Conservation (phyloP, 2,888 invertebrate species). For the Argyresthia goedartella region DNA sequence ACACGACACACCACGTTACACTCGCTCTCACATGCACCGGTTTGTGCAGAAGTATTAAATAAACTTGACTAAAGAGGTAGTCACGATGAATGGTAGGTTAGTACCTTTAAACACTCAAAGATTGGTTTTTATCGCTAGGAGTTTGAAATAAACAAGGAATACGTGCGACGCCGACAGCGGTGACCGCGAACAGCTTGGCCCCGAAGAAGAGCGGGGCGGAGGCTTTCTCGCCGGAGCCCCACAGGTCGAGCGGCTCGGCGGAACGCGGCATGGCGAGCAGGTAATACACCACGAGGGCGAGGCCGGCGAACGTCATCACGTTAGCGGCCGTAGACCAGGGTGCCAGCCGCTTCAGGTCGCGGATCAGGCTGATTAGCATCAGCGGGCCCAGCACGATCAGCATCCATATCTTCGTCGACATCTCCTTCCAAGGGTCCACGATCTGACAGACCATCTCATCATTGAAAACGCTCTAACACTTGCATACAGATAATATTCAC, state of each 20-base stretch:
- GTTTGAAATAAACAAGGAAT: neutral
- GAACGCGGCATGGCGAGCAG: conserved; percentile 73
- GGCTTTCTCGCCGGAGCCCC: conserved; percentile 27
- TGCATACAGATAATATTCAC: no score
- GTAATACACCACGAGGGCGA: conserved; percentile 81
- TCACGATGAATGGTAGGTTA: no score
- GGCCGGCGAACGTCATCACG: conserved; percentile 79
- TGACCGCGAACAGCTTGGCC: conserved; percentile 91
- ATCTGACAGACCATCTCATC: no score
- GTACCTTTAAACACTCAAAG: no score
- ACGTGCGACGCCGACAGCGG: conserved; percentile 83
- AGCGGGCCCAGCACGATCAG: conserved; percentile 76
- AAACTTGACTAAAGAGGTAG: no score
- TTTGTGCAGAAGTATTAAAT: no score
- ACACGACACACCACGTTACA: no score
- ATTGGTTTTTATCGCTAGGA: no score
- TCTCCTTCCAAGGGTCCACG: conserved; percentile 42
- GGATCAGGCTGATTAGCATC: conserved; percentile 78
- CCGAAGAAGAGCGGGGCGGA: conserved; percentile 86
- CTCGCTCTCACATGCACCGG: no score
- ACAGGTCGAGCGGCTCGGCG: conserved; percentile 50
- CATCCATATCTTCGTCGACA: conserved; percentile 74
- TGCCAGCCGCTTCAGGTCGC: conserved; percentile 83
- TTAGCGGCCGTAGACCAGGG: conserved; percentile 91
- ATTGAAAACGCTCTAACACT: no score